Evolutionary conservation across 2,113 vertebrate genomes (phyloP).

Genomic region (Tapirus terrestris): DNA sequence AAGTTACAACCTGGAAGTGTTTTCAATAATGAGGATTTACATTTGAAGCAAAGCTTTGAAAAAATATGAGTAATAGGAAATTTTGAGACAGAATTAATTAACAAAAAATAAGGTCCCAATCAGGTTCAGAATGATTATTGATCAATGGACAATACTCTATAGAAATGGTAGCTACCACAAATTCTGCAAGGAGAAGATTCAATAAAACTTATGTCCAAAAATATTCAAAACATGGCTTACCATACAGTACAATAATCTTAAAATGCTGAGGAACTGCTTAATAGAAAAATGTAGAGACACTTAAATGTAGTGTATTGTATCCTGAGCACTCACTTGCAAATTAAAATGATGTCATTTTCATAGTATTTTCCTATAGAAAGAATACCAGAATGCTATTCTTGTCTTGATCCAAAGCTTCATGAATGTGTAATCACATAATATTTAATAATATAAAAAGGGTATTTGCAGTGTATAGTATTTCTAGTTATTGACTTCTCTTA

Average conservation of each 20-base stretch:
- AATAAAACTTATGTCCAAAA: neutral
- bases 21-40: neutral
- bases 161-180: neutral
- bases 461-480: neutral
- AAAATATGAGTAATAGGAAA: neutral
- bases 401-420: neutral
- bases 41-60: neutral
- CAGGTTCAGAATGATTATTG: neutral
- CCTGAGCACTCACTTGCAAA: neutral
- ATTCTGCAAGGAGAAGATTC: neutral
- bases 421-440: neutral
- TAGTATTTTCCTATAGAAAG: neutral
- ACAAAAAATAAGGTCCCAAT: neutral
- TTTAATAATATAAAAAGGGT: neutral
- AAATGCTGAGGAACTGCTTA: neutral
- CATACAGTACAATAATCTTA: neutral
- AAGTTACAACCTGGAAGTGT: neutral
- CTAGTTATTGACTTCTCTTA: too few relatives aligned
- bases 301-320: neutral
- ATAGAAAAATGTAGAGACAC: neutral
- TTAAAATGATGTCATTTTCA: neutral
- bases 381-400: neutral
- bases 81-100: neutral
- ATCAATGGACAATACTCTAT: neutral
- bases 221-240: neutral